Base-by-base conservation (phyloP, 1,140 invertebrate genomes). In the Uloborus diversus region DNA sequence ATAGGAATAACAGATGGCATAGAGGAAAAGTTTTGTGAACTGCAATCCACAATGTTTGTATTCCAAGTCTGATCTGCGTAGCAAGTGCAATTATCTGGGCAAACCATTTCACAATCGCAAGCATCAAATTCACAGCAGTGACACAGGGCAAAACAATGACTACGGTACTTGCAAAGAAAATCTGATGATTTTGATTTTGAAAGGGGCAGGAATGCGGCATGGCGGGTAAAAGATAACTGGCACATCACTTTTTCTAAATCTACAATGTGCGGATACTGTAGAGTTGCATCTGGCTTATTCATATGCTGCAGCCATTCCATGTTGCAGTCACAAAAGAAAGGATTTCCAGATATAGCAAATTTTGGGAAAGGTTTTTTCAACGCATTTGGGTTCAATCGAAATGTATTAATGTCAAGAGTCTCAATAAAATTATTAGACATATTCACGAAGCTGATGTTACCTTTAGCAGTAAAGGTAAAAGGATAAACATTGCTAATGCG, bases 21-120 rank as follows among this genome's bases (percentile, higher is more conserved):
- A 0, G 91, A 90, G 20, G 47, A 32, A 69, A 82, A 83, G 33
- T 73, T 53, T 14, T 64, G 49, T 27, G 61, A 61, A 30, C 94
- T 94, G 87, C 95, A 97, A 84, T 96, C 94, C 3, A 96, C 94
- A 4, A 96, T 93, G 86, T 97, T 96, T 32, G 93, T 94, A 80
- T 93, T 93, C 94, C 95, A 96, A 17, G 94, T 93, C 85, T 94
- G 93, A 84, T 96, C 94, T 9, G 84, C 80, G 86, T 95, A 96
- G 85, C 95, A 97, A 78, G 93, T 93, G 87, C 95, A 97, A 84
- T 95, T 94, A 80, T 91, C 90, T 2, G 95, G 95, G 84, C 95
- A 97, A 3, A 93, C 95, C 94, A 96, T 96, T 87, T 96, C 94
- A 87, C 95, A 97, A 86, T 97, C 95, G 86, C 95, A 97, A 59